Evolutionary conservation across 2,797 vertebrate species (phyloP), one percentile per base, ranked within the genome.

Genomic region (Phrynocephalus forsythii): DNA sequence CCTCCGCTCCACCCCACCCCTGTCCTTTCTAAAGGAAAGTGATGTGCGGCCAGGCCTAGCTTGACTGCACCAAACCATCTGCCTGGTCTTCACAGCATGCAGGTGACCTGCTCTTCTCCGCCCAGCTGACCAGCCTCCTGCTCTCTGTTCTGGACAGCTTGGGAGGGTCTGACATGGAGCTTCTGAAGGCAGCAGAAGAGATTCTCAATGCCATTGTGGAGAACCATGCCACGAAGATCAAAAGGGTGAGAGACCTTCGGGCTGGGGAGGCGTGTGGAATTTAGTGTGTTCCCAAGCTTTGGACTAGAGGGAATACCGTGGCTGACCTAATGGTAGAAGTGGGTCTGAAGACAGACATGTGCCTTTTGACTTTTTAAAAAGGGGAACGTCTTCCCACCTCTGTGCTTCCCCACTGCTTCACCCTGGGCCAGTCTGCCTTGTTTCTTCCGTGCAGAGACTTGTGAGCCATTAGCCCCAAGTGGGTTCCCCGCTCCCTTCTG

Each of bases 91-190:
- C 66, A 52, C 69, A 88, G 87, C 56, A 80, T 24, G 30, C 10
- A 5, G 56, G 44, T 20, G 87, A 88, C 76, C 77, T 28, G 38
- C 20, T 88, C 38, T 88, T 88, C 77, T 67, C 82, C 0, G 28
- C 44, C 18, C 87, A 88, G 28, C n/a, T 88, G 56, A 88, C 87
- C 68, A 84, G 26, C 68, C 24, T 88, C 52, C 52, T 88, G 38
- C 87, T 88, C 28, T 80, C 69, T 13, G 77, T 50, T 13, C 77
- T 88, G 69, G 38, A 84, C 6, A 67, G 60, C 7, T 5, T 88
- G 52, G 66, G n/a, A 80, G 69, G 69, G 1, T 80, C 87, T n/a
- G 3, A 33, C 4, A 3, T 56, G 9, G 69, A 20, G 5, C 22
- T 84, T n/a, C 77, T 84, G 67, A 66, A 50, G 28, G 76, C 82